These are phyloP conservation scores for Lepidurus couesii DNA, from an alignment of 1,140 invertebrate species.

Conservation along the genomic window DNA sequence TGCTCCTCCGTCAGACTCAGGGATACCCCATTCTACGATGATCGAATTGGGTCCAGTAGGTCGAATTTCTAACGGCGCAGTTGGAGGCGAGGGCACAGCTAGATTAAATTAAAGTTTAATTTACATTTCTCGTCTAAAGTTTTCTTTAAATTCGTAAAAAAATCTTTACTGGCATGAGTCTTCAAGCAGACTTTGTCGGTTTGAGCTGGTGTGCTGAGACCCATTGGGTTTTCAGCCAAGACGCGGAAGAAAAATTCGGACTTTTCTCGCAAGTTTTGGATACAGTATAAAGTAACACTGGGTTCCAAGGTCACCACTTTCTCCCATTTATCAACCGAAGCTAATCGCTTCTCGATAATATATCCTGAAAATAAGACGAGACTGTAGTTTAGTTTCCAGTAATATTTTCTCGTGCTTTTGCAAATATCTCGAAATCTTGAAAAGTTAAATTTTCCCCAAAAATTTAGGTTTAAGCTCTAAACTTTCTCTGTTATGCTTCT, in stretches of 20 bases:
- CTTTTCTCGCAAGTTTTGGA: conserved; percentile 82
- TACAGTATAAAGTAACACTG: conserved; percentile 64
- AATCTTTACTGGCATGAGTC: conserved; percentile 83
- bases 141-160: background rate
- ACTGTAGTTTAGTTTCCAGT: conserved; percentile 28
- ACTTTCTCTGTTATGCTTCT: too few relatives aligned
- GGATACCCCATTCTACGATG: conserved; percentile 86
- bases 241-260: conserved; percentile 88
- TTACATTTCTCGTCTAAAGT: background rate
- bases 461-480: too few relatives aligned
- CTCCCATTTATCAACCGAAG: conserved; percentile 72
- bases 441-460: too few relatives aligned
- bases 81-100: conserved; percentile 84
- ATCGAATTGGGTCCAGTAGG: conserved; percentile 73
- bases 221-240: conserved; percentile 83
- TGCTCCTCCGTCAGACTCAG: conserved; percentile 87
- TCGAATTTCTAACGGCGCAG: conserved; percentile 77
- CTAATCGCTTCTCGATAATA: conserved; percentile 81
- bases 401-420: conserved; percentile 43
- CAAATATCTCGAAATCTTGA: background rate
- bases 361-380: conserved; percentile 57
- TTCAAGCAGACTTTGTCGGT: conserved; percentile 77
- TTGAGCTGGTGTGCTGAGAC: conserved; percentile 68
- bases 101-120: conserved; percentile 36
- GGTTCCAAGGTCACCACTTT: conserved; percentile 79